These are phyloP conservation scores for Myodes glareolus DNA, from an alignment of 2,113 vertebrate species.

Conservation along the genomic window DNA sequence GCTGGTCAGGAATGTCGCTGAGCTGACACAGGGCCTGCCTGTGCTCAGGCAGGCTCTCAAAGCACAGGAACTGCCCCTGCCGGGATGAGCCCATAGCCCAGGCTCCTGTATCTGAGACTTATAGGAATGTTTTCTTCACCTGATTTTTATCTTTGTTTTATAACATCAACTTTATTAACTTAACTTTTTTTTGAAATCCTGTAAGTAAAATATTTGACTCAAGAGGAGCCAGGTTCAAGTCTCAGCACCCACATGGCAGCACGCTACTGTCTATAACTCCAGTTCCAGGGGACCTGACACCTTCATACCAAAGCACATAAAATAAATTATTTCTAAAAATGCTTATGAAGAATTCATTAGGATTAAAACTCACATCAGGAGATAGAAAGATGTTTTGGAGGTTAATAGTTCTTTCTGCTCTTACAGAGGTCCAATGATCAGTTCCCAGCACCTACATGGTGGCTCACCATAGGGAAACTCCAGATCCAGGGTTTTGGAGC, in stretches of 20 bases:
- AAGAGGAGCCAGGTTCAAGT: no score
- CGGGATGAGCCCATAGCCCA: no score
- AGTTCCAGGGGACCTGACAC: no score
- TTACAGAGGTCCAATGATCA: background rate
- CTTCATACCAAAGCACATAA: no score
- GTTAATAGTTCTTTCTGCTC: background rate
- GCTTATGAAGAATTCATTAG: background rate
- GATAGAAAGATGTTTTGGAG: background rate
- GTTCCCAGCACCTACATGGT: background rate
- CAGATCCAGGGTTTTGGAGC: background rate
- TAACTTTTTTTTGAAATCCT: background rate
- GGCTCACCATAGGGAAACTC: background rate
- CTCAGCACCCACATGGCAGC: no score
- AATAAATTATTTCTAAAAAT: no score
- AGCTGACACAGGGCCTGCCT: no score
- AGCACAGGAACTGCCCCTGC: no score
- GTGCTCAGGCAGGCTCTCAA: no score
- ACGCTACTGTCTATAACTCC: no score
- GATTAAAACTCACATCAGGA: background rate
- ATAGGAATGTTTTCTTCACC: background rate
- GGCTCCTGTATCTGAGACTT: background rate
- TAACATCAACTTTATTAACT: background rate
- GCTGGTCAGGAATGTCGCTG: no score
- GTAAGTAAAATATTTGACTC: background rate
- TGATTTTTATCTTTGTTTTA: conserved; percentile 25